Evolutionary conservation across 2,888 invertebrate species (phyloP).

Genomic region (Helobdella robusta): DNA sequence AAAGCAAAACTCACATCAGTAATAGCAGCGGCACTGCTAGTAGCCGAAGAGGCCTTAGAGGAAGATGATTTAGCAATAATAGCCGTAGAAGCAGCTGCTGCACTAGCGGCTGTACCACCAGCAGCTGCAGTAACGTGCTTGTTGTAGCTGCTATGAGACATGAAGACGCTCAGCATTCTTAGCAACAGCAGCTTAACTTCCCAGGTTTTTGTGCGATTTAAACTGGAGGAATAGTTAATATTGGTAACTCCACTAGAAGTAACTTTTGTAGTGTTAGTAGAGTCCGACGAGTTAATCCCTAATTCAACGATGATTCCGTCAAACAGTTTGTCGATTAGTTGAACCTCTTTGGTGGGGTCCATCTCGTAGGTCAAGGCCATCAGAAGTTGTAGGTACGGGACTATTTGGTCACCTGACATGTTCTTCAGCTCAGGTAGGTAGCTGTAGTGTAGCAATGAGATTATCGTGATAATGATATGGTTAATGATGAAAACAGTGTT

Average conservation of each 20-base stretch:
- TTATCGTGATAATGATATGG: neutral
- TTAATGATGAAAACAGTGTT: neutral
- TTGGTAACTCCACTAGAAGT: too few species aligned
- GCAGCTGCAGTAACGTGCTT: slow-evolving; percentile 74
- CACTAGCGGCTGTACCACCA: slow-evolving; percentile 92
- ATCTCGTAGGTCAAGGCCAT: slow-evolving; percentile 74
- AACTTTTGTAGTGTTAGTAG: too few species aligned
- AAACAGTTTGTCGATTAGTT: slow-evolving; percentile 58
- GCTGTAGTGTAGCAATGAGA: too few species aligned
- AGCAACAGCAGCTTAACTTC: slow-evolving; percentile 67
- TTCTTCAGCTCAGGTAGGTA: slow-evolving; percentile 66
- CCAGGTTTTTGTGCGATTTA: slow-evolving; percentile 57
- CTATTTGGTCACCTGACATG: slow-evolving; percentile 72
- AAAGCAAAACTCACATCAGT: too few species aligned
- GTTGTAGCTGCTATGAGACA: slow-evolving; percentile 53
- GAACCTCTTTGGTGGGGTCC: neutral
- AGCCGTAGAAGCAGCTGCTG: slow-evolving; percentile 52
- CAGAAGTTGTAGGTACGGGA: slow-evolving; percentile 77
- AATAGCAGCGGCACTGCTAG: too few species aligned
- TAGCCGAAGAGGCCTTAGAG: neutral
- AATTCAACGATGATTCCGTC: slow-evolving; percentile 58
- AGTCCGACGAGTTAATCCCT: slow-evolving; percentile 20
- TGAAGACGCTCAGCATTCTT: slow-evolving; percentile 65
- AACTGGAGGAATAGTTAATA: slow-evolving; percentile 4
- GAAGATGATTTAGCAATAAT: too few species aligned